phyloP scores from a whole-genome alignment of 2,113 vertebrate species.

The Tyto alba region DNA sequence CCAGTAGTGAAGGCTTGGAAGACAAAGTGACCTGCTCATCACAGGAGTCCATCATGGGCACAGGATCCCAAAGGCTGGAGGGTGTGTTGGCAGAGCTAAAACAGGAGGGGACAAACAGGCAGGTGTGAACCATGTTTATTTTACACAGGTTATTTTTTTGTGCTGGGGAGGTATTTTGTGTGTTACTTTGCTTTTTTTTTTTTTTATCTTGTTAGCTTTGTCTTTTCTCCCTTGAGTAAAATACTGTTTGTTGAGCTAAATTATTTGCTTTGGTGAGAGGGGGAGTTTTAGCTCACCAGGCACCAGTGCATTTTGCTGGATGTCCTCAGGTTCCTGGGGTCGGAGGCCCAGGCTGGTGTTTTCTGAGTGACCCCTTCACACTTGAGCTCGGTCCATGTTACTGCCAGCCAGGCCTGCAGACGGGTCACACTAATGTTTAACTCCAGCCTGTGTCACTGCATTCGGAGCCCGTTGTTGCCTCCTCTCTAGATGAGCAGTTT shows the following conservation, averaged over 20 bases:
- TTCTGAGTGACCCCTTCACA: background rate
- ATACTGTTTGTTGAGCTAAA: rapidly evolving
- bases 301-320: background rate
- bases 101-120: background rate
- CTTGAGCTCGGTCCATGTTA: background rate
- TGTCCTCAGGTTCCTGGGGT: background rate
- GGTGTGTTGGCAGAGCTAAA: background rate
- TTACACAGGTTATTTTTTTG: background rate
- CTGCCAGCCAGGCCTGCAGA: constrained; percentile 22
- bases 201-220: background rate
- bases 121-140: rapidly evolving
- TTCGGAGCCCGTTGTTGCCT: background rate
- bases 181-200: background rate
- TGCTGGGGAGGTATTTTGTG: background rate
- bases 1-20: background rate
- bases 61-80: background rate
- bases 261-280: rapidly evolving
- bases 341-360: background rate
- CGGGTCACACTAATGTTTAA: constrained; percentile 58
- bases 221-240: background rate
- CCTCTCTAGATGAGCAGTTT: background rate
- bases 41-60: background rate
- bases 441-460: constrained; percentile 45
- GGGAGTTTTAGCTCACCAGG: background rate
- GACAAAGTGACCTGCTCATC: background rate